A percentile compares a stretch with the other conserved stretches of the same genome.
Conservation (phyloP, 2,113 vertebrate species). For the Dendropsophus ebraccatus region DNA sequence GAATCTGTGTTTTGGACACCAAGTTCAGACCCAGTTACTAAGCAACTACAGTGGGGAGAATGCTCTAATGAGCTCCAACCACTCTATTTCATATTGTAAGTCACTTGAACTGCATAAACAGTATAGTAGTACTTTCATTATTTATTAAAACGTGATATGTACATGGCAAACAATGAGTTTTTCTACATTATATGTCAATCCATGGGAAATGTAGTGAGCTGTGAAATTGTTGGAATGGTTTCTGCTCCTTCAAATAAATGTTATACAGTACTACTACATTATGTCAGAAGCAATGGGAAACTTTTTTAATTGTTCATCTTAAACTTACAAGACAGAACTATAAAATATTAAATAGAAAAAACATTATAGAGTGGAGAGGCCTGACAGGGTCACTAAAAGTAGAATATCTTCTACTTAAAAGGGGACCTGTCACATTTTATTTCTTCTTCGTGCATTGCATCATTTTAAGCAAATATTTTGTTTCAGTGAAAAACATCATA, state of each 20-base stretch:
- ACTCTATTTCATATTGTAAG: slow-evolving; percentile 22
- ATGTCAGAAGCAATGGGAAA: too few species aligned
- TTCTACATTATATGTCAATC: slow-evolving; percentile 13
- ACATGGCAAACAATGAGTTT: neutral
- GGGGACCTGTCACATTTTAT: too few species aligned
- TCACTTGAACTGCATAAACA: slow-evolving; percentile 19
- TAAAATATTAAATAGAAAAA: neutral
- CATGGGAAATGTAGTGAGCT: neutral
- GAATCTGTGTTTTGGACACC: slow-evolving; percentile 24
- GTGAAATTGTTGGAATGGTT: neutral
- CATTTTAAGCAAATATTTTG: too few species aligned
- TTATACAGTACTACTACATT: neutral
- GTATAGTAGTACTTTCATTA: neutral
- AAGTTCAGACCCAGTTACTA: slow-evolving; percentile 12
- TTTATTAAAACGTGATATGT: slow-evolving; percentile 4
- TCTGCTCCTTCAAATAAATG: neutral
- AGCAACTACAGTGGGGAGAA: slow-evolving; percentile 15
- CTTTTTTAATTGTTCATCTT: neutral
- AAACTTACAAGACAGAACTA: neutral
- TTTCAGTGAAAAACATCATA: too few species aligned
- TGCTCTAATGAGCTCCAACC: neutral
- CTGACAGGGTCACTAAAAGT: neutral
- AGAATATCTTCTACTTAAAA: neutral
- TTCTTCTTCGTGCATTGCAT: too few species aligned
- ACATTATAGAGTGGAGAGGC: neutral